Evolutionary conservation across 1,140 invertebrate genomes (phyloP).

Genomic region (Uloborus diversus): DNA sequence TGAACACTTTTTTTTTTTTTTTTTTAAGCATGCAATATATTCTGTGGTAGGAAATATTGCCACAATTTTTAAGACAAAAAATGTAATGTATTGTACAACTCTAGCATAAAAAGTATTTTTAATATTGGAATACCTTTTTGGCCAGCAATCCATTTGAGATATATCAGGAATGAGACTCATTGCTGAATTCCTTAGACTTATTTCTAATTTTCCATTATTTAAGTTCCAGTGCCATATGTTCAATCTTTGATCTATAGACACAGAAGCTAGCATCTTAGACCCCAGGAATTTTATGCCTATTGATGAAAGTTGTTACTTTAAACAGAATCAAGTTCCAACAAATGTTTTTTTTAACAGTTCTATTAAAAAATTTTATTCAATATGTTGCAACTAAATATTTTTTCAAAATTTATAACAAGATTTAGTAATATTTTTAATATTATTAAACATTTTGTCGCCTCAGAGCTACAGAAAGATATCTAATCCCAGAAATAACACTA

Average conservation of each 20-base stretch:
- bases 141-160: neutral
- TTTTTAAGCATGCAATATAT: too few species aligned
- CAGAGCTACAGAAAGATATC: too few species aligned
- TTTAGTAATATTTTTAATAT: too few species aligned
- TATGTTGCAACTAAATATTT: neutral
- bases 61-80: too few species aligned
- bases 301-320: neutral
- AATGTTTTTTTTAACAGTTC: neutral
- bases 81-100: too few species aligned
- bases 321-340: neutral
- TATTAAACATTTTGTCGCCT: too few species aligned
- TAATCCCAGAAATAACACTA: too few species aligned
- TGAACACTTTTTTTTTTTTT: too few species aligned
- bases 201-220: neutral
- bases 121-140: neutral
- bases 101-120: too few species aligned
- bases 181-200: neutral
- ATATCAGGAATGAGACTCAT: neutral
- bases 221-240: neutral
- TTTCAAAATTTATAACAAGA: neutral
- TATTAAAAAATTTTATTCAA: neutral
- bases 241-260: neutral
- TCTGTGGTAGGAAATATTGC: too few species aligned
- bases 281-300: neutral
- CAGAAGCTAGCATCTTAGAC: neutral